phyloP scores from a whole-genome alignment of 2,888 invertebrate species.

The Ametastegia equiseti region DNA sequence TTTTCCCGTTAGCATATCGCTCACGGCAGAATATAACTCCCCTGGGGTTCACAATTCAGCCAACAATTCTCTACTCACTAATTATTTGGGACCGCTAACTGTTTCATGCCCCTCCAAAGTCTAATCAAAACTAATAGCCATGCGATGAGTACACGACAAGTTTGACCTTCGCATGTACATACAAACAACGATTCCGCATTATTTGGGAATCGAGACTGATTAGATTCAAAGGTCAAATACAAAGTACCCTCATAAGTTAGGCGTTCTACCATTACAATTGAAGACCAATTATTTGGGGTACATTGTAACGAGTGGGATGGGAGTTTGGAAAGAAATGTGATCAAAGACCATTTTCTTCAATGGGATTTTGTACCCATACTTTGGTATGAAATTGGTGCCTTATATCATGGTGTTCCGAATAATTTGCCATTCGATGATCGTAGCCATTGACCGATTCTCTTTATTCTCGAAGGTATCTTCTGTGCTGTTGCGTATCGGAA shows the following conservation, averaged over 20 bases:
- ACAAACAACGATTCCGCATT: too few species aligned
- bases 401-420: not conserved
- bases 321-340: not conserved
- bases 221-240: not conserved
- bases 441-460: not conserved
- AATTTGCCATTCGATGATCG: not conserved
- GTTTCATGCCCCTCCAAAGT: too few species aligned
- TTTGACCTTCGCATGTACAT: not conserved
- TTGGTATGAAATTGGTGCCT: too few species aligned
- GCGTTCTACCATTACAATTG: not conserved
- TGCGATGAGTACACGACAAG: not conserved
- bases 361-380: too few species aligned
- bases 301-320: not conserved
- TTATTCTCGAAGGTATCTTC: constrained; percentile 62
- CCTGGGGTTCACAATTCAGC: not conserved
- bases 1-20: not conserved
- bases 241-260: not conserved
- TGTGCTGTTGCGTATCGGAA: constrained; percentile 62
- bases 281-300: not conserved
- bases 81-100: too few species aligned
- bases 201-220: too few species aligned
- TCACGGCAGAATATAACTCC: not conserved
- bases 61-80: not conserved
- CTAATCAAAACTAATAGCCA: too few species aligned
- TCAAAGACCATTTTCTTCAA: not conserved